Conservation (phyloP, 92 coral and sea anemone species). For the Desmophyllum pertusum region DNA sequence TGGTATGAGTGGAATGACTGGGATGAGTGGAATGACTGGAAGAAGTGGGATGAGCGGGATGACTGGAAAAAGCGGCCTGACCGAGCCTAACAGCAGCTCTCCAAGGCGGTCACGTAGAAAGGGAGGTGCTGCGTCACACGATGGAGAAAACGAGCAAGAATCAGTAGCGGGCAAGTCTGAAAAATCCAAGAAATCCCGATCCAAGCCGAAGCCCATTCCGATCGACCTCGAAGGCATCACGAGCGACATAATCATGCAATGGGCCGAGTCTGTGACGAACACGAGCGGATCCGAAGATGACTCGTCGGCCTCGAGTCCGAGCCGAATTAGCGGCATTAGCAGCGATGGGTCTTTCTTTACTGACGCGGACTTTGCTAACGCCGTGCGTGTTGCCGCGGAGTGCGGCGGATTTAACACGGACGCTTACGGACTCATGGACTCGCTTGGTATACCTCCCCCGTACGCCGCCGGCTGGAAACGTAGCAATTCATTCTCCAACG, state of each 20-base stretch:
- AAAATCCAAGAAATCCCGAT: constrained; percentile 73
- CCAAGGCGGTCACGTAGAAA: constrained; percentile 12
- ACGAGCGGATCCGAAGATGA: constrained; percentile 99
- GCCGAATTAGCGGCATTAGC: constrained; percentile 86
- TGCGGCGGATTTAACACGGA: constrained; percentile 99
- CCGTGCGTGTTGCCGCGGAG: constrained; percentile 97
- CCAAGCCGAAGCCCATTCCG: constrained; percentile 82
- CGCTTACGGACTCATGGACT: constrained; percentile 95
- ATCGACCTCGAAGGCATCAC: constrained; percentile 98
- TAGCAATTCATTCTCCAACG: constrained; percentile 71
- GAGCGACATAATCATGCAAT: constrained; percentile 99
- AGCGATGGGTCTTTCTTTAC: constrained; percentile 98
- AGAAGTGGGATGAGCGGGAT: constrained; percentile 67
- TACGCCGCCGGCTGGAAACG: constrained; percentile 85
- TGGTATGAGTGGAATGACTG: constrained; percentile 83
- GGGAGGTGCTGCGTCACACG: neutral
- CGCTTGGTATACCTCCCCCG: constrained; percentile 93
- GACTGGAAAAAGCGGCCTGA: constrained; percentile 78
- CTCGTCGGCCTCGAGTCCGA: constrained; percentile 94
- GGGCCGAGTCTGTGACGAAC: constrained; percentile 99
- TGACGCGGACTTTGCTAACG: constrained; percentile 98
- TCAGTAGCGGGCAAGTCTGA: constrained; percentile 74
- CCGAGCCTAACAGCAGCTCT: constrained; percentile 41
- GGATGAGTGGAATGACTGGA: constrained; percentile 64
- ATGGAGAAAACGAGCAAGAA: constrained; percentile 19